Base-by-base conservation (phyloP, 2,888 invertebrate species). In the Fragum whitleyi region DNA sequence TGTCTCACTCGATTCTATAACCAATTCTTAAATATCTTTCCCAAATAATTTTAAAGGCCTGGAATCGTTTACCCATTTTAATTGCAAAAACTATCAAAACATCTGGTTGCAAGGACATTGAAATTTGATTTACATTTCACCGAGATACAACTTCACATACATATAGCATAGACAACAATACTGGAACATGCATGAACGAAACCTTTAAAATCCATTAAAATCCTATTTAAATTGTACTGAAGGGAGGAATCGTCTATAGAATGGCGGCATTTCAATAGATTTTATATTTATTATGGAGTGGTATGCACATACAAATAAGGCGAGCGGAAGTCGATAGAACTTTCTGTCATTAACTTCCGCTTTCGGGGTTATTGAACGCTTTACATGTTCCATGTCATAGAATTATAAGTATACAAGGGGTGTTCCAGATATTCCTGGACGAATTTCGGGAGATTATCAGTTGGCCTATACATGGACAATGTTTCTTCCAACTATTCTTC, bases 261-360 rank as follows among this genome's bases (percentile, higher is more conserved):
- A 26, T 7, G 57, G 23, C 2, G 23, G 23, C 9, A 65, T 65
- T 65, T 42, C 39, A 65, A 65, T 65, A 65, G 42, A 42, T 65
- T 39, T 42, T 42, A 42, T 36, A 65, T 65, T 42, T 65, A 65
- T 65, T 36, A 65, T n/a, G 6, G 39, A 21, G 23, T 26, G 23
- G 26, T 65, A 65, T 65, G 65, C 65, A 65, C 65, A 65, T 65
- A 65, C 65, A 29, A 42, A 39, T 65, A 36, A 65, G 42, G 42
- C 26, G 26, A 65, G 36, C 65, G 65, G 65, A 65, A 65, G 65
- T 65, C 9, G n/a, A 42, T 65, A 21, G 65, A 65, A 65, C 42
- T 65, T 57, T 9, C 42, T 23, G 65, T 65, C 65, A 65, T 16
- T 29, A 21, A 26, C 65, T 65, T 65, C 65, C 65, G 65, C 21